A percentile compares a stretch with the other conserved stretches of the same genome.
Evolutionary conservation across 37 sponge, comb jelly and placozoan genomes (phyloP).

Genomic region (Halichondria panicea): DNA sequence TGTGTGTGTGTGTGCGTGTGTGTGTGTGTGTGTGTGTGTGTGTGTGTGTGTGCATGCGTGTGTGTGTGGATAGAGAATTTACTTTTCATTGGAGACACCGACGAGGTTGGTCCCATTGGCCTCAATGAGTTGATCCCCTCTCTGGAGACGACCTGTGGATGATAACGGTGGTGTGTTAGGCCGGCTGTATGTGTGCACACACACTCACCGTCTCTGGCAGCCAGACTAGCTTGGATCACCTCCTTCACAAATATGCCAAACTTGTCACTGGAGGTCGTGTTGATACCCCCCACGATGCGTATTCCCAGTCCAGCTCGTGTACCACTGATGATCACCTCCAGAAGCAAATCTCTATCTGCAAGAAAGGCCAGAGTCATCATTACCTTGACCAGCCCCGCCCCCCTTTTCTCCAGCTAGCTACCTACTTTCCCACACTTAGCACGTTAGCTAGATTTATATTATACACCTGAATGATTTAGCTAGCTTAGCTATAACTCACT

Average conservation of each 20-base stretch:
- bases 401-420: too few species aligned
- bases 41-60: not conserved
- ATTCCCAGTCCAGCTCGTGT: constrained; percentile 42
- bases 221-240: constrained; percentile 32
- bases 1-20: not conserved
- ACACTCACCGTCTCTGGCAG: constrained; percentile 49
- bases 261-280: not conserved
- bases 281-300: constrained; percentile 43
- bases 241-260: constrained; percentile 79
- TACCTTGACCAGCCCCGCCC: not conserved
- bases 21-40: not conserved
- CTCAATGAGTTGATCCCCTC: constrained; percentile 72
- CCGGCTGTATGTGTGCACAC: not conserved
- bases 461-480: too few species aligned
- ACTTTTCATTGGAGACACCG: constrained; percentile 70
- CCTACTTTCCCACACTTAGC: too few species aligned
- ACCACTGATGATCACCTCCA: constrained; percentile 17
- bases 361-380: not conserved
- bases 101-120: constrained; percentile 60
- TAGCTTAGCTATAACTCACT: too few species aligned
- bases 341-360: not conserved
- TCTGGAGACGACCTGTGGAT: constrained; percentile 43
- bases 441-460: too few species aligned
- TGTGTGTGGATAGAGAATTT: not conserved
- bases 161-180: not conserved